These are phyloP conservation scores for Aspidiotus destructor DNA, from an alignment of 2,888 invertebrate genomes.

Conservation along the genomic window DNA sequence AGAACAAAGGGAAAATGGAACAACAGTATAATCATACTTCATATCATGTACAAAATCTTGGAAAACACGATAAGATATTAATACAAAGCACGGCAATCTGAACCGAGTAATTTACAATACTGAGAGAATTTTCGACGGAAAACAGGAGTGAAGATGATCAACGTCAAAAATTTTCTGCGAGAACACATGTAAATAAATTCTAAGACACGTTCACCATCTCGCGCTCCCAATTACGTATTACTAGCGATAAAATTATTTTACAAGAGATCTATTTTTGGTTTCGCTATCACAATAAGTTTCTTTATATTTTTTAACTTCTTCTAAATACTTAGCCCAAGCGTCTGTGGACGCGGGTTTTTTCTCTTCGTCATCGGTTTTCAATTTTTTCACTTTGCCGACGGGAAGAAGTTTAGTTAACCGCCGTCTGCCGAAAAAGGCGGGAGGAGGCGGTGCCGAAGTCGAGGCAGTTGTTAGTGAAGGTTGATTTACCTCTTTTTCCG, in stretches of 20 bases:
- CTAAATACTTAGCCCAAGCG: conserved; percentile 88
- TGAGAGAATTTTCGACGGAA: no score
- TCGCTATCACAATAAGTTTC: conserved; percentile 88
- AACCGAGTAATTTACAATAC: no score
- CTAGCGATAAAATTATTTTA: conserved; percentile 54
- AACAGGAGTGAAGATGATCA: no score
- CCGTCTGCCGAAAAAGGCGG: conserved; percentile 61
- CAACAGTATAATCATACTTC: no score
- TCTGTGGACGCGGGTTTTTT: conserved; percentile 55
- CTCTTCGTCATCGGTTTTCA: conserved; percentile 53
- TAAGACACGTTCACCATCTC: no score
- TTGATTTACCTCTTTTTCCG: conserved; percentile 10
- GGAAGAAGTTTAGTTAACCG: conserved; percentile 77
- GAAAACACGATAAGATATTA: no score
- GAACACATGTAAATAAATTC: no score
- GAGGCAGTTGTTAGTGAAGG: conserved; percentile 6
- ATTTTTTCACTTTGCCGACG: conserved; percentile 81
- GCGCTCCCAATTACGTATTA: no score
- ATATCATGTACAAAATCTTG: no score
- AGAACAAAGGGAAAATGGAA: no score
- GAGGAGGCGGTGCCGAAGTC: conserved; percentile 41
- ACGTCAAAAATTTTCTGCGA: no score
- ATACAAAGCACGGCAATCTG: no score
- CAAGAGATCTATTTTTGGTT: conserved; percentile 70
- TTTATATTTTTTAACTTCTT: conserved; percentile 85